phyloP scores from a whole-genome alignment of 2,888 invertebrate genomes.

The Oeneis ivallda region DNA sequence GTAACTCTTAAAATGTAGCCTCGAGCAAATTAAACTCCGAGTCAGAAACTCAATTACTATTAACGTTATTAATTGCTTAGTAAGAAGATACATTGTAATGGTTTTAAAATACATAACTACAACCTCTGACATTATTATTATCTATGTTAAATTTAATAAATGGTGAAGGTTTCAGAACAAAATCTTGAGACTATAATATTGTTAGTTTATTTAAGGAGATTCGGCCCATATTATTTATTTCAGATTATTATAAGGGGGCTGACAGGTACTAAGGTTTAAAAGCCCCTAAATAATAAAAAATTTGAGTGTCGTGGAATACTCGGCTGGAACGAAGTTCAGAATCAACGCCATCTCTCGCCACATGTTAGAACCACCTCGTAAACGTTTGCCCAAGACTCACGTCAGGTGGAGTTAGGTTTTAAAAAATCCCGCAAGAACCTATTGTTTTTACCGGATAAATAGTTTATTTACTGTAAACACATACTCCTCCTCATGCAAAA shows the following conservation, averaged over 20 bases:
- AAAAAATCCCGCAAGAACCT: neutral
- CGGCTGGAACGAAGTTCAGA: too few species aligned
- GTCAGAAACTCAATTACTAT: constrained; percentile 13
- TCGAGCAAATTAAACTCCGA: constrained; percentile 13
- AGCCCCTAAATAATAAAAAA: too few species aligned
- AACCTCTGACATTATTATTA: neutral
- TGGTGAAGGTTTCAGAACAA: neutral
- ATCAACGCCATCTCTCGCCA: too few species aligned
- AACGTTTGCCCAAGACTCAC: neutral
- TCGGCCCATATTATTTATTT: too few species aligned
- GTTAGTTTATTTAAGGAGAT: too few species aligned
- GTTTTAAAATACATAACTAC: constrained; percentile 7
- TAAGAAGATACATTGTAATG: constrained; percentile 4
- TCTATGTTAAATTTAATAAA: neutral
- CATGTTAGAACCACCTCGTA: too few species aligned
- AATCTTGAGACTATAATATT: too few species aligned
- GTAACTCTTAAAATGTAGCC: constrained; percentile 10
- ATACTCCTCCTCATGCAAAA: too few species aligned
- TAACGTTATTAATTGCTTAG: constrained; percentile 13
- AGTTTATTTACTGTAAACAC: neutral
- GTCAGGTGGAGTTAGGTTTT: neutral
- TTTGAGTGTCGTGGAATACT: too few species aligned
- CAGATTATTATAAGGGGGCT: too few species aligned
- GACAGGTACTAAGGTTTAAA: too few species aligned
- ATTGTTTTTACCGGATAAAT: neutral